Evolutionary conservation across 2,888 invertebrate species (phyloP), one percentile per base, ranked within the genome.

Genomic region (Xanthia togata): DNA sequence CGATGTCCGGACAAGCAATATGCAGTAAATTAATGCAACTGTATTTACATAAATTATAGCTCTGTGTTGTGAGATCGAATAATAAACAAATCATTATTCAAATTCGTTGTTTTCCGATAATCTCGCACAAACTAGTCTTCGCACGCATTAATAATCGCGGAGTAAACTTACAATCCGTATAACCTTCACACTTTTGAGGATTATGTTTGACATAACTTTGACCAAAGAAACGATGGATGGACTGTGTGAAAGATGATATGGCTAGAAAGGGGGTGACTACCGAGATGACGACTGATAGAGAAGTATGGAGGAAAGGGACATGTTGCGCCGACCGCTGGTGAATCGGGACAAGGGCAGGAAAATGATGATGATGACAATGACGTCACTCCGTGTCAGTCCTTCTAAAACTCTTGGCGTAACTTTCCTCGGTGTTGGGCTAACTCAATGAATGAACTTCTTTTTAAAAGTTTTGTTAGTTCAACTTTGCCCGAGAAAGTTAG

Each of bases 1-100:
- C 20, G 31, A 5, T 20, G 20, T 20, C n/a, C n/a, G 26, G 26
- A 47, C 20, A 72, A 50, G 35, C 64, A 65, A 31, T 73, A 73
- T 60, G 44, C 64, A 65, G 35, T 47, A 35, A 44, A 80, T 65
- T 44, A 55, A 26, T 35, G 38, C 14, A 31, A 31, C 64, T 20
- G 4, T 23, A 8, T 59, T 67, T 9, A 76, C 47, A 23, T 47
- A 17, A 17, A 76, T 35, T 55, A 63, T 1, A 44, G 35, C 41
- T 31, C 31, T 53, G 8, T 20, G 23, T n/a, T 5, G 26, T 17
- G 26, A 35, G 55, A 35, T 44, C 41, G 4, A 14, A 41, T 53
- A 17, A 74, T 53, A 50, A 60, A 31, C 31, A 41, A 62, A 53
- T n/a, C 9, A 26, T n/a, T 14, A n/a, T 44, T 14, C 20, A 55